Conservation (phyloP, 2,888 invertebrate genomes). For the Druceiella hillmani region DNA sequence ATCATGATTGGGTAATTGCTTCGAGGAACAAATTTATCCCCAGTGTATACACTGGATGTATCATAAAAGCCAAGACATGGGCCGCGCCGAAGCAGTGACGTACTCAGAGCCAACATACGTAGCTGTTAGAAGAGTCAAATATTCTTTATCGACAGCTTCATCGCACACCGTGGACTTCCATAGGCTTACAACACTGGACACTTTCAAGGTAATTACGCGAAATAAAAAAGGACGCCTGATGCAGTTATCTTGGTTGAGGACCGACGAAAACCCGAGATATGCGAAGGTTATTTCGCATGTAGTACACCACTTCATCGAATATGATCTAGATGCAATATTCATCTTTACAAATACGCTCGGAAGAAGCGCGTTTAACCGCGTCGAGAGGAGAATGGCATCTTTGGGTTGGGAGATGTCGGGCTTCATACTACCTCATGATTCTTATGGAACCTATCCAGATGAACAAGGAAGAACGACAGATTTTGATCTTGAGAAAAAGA, state of each 20-base stretch:
- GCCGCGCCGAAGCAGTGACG: slow-evolving; percentile 26
- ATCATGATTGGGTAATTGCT: slow-evolving; percentile 3
- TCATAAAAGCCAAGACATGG: slow-evolving; percentile 8
- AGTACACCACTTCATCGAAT: slow-evolving; percentile 24
- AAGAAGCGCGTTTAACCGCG: slow-evolving; percentile 29
- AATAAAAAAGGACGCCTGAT: neutral
- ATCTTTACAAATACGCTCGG: slow-evolving; percentile 29
- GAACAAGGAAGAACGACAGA: no score
- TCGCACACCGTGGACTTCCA: no score
- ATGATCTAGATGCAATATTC: slow-evolving; percentile 26
- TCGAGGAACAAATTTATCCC: slow-evolving; percentile 1
- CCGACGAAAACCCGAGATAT: slow-evolving; percentile 26
- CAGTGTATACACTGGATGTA: slow-evolving; percentile 2
- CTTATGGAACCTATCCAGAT: no score
- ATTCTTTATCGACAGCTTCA: no score
- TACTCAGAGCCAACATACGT: slow-evolving; percentile 33
- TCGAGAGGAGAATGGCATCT: slow-evolving; percentile 31
- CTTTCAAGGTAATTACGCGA: no score
- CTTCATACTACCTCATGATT: no score
- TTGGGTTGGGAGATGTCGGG: slow-evolving; percentile 27
- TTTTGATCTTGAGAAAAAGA: slow-evolving; percentile 15
- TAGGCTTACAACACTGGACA: no score
- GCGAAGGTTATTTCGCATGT: slow-evolving; percentile 21
- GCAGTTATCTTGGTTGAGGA: slow-evolving; percentile 9
- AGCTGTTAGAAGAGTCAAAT: no score